Conservation (phyloP, 2,888 invertebrate genomes). For the Zygaena filipendulae region DNA sequence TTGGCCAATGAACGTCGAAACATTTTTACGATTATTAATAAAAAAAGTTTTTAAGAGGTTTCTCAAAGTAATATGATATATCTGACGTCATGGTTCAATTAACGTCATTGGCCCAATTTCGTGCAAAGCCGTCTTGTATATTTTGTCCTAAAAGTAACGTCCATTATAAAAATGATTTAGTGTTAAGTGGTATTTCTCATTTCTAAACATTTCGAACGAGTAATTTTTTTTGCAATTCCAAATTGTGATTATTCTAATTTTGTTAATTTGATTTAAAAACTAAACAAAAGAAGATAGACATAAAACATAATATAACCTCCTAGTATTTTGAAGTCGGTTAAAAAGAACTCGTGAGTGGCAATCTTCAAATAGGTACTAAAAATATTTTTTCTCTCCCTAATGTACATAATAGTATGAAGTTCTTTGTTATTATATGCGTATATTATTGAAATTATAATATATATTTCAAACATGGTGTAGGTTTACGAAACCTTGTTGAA, state of each 20-base stretch:
- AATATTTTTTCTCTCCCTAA: too few species aligned
- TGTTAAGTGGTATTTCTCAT: slow-evolving; percentile 52
- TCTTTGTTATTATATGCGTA: slow-evolving; percentile 48
- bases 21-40: too few species aligned
- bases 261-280: slow-evolving; percentile 5
- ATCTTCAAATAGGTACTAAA: too few species aligned
- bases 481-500: slow-evolving; percentile 49
- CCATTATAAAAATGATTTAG: slow-evolving; percentile 62
- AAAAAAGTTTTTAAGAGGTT: too few species aligned
- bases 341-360: too few species aligned
- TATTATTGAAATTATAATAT: too few species aligned
- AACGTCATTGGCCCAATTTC: slow-evolving; percentile 35
- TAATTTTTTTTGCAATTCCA: slow-evolving; percentile 21
- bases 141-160: slow-evolving; percentile 62
- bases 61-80: too few species aligned
- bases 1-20: too few species aligned
- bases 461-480: slow-evolving; percentile 27
- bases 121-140: slow-evolving; percentile 53
- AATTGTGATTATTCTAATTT: slow-evolving; percentile 16
- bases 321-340: too few species aligned
- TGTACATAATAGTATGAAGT: slow-evolving; percentile 34
- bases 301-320: too few species aligned
- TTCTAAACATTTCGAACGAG: slow-evolving; percentile 21
- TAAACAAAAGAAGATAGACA: too few species aligned
- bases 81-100: too few species aligned